These are phyloP conservation scores for Phaetusa simplex DNA, from an alignment of 2,113 vertebrate species.

Conservation along the genomic window DNA sequence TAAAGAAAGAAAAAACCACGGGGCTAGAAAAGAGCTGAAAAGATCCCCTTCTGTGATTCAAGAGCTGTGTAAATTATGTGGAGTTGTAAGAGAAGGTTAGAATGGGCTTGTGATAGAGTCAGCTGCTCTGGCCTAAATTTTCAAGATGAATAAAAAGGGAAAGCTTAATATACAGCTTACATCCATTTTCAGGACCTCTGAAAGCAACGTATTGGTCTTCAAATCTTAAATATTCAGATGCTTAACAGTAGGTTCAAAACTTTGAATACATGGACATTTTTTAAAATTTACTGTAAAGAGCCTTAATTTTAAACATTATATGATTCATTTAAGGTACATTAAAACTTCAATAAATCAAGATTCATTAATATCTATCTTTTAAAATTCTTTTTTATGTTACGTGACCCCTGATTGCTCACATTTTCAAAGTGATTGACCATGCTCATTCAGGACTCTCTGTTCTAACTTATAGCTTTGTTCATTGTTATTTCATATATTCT, in stretches of 20 bases:
- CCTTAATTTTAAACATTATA: not conserved
- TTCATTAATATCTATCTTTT: not conserved
- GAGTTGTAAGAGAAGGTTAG: not conserved
- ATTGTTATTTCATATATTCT: not conserved
- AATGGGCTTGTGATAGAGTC: not conserved
- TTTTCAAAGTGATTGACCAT: not conserved
- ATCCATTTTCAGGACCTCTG: not conserved
- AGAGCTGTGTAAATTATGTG: not conserved
- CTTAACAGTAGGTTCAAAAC: not conserved
- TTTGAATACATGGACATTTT: not conserved
- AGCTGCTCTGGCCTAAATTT: not conserved
- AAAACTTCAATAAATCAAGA: not conserved
- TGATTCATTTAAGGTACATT: not conserved
- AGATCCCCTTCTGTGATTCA: not conserved
- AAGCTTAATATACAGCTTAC: not conserved
- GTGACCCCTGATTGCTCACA: not conserved
- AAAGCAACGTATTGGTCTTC: not conserved
- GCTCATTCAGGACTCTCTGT: not conserved
- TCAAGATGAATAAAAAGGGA: not conserved
- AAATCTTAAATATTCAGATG: not conserved
- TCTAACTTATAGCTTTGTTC: not conserved
- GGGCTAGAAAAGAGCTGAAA: not conserved
- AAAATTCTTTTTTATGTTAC: not conserved
- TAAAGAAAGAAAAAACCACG: not conserved
- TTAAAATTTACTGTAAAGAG: not conserved